phyloP scores from a whole-genome alignment of 2,797 vertebrate genomes.

The Gobio occitaniae region DNA sequence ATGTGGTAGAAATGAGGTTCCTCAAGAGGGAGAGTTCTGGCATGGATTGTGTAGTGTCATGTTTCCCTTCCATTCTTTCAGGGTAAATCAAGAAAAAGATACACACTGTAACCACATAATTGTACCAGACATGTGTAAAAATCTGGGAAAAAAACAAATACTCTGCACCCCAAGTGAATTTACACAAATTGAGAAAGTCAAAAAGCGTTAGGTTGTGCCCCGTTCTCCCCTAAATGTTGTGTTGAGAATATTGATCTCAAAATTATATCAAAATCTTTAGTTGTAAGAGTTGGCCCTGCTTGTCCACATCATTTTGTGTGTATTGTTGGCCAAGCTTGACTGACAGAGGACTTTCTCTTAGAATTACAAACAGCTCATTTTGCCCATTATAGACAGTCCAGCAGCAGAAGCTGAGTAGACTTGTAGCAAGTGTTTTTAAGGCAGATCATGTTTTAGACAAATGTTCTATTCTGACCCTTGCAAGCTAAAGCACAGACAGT shows the following conservation, averaged over 20 bases:
- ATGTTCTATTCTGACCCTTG: not conserved
- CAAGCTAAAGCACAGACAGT: constrained; percentile 12
- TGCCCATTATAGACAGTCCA: not conserved
- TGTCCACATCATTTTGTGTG: not conserved
- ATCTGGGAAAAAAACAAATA: too few species aligned
- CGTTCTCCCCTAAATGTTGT: not conserved
- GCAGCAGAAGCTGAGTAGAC: not conserved
- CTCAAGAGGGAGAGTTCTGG: not conserved
- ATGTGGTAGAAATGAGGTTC: not conserved
- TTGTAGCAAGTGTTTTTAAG: constrained; percentile 14
- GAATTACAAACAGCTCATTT: not conserved
- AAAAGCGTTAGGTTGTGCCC: too few species aligned
- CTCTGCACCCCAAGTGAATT: too few species aligned
- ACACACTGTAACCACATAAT: too few species aligned
- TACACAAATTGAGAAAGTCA: too few species aligned
- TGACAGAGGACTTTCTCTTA: not conserved
- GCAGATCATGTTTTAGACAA: constrained; percentile 15
- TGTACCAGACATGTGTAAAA: too few species aligned
- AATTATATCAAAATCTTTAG: not conserved
- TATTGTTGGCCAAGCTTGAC: not conserved
- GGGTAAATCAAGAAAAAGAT: too few species aligned
- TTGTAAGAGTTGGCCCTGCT: not conserved
- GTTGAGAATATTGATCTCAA: not conserved
- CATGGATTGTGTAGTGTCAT: not conserved
- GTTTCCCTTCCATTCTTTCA: too few species aligned